Evolutionary conservation across 2,797 vertebrate genomes (phyloP), one percentile per base, ranked within the genome.

Genomic region (Amazona finschi): DNA sequence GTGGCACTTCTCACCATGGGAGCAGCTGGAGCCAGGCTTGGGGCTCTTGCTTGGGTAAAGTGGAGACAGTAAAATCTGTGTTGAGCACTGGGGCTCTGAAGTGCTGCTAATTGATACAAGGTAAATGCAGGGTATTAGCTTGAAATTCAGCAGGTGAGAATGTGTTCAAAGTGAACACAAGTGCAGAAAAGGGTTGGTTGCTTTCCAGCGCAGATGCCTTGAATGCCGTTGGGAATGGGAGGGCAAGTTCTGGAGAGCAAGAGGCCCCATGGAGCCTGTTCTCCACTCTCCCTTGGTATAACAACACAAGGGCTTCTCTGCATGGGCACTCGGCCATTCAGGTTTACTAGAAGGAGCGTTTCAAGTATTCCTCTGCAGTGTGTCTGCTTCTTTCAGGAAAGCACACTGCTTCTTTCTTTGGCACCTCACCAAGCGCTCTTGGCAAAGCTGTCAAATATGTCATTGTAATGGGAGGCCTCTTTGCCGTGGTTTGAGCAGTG

Each of bases 401-500:
- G 77, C 2, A 1, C 66, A 19, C 67, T 77, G 75, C 87, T 93
- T 93, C 91, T 94, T 84, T 72, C 75, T 79, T 67, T 96, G 96
- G 95, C 96, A 92, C 31, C 36, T 91, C 79, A 80, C 94, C 95
- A 96, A 94, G 79, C 3, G 55, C 89, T 97, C 93, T 97, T 97
- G 96, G 96, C 96, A 95, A 88, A 94, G 90, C 87, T 91, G 95
- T 97, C 94, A 94, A 81, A 94, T 79, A 44, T 96, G 86, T 96
- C 93, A 95, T 92, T 95, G 95, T 92, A 94, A 82, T 5, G 90
- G 73, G 96, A 97, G 96, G 95, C 89, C 95, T 96, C 94, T 90
- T 39, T 88, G 93, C 90, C 19, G 81, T 6, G 46, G 86, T 83
- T 87, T 52, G 92, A 96, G 94, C 95, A 91, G 95, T 3, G 28